Conservation (phyloP, 64 coral and sea anemone species). For the Anthopleura sola region DNA sequence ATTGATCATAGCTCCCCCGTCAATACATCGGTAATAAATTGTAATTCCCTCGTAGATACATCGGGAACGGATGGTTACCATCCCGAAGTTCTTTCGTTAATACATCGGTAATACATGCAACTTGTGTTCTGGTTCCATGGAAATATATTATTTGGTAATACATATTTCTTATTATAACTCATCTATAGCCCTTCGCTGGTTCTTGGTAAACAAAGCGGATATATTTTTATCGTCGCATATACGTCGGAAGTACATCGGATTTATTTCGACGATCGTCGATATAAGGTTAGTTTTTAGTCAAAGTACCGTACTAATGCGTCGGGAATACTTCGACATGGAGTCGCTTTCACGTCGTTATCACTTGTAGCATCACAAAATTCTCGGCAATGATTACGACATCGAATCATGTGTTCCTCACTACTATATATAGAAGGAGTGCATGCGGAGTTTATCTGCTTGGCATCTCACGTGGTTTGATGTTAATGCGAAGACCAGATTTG, state of each 20-base stretch:
- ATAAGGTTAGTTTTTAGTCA: background rate
- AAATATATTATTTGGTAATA: background rate
- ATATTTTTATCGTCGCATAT: background rate
- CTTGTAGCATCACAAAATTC: background rate
- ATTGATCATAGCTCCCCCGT: too few species aligned
- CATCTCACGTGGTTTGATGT: constrained; percentile 27
- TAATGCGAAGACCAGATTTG: constrained; percentile 40
- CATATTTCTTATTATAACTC: background rate
- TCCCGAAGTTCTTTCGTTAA: too few species aligned
- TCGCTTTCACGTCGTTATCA: background rate
- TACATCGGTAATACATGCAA: background rate
- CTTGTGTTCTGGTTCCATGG: background rate
- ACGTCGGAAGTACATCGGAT: background rate
- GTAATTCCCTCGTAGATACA: background rate
- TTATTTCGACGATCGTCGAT: background rate
- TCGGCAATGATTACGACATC: background rate
- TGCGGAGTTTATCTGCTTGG: background rate
- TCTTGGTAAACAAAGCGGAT: background rate
- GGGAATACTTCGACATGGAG: background rate
- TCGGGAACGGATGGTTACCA: background rate
- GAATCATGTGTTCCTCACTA: background rate
- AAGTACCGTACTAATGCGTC: background rate
- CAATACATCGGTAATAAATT: background rate
- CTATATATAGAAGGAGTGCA: background rate
- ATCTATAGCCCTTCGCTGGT: background rate